Evolutionary conservation across 2,113 vertebrate species (phyloP).

Genomic region (Electrona antarctica): DNA sequence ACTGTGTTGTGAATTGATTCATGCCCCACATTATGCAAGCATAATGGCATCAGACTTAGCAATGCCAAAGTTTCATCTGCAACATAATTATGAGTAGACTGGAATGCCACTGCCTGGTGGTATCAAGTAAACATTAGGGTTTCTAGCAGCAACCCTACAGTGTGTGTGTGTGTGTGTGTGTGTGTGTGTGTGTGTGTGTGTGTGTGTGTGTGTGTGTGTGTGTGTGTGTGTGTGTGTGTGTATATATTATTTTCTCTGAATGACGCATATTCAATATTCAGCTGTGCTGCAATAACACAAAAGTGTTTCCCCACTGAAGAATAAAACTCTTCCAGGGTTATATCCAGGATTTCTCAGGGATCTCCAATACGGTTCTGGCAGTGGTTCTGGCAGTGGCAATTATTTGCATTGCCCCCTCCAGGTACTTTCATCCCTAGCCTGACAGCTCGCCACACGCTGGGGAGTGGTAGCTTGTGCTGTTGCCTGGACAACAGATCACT

Average conservation of each 20-base stretch:
- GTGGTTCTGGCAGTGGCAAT: conserved; percentile 17
- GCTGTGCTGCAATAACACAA: conserved; percentile 19
- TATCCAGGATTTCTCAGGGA: conserved; percentile 41
- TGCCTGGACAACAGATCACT: conserved; percentile 69
- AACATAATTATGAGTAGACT: conserved; percentile 8
- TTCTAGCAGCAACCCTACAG: too few relatives aligned
- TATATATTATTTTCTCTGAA: conserved; percentile 32
- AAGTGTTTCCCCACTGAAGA: conserved; percentile 35
- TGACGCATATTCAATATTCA: conserved; percentile 21
- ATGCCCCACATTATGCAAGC: neutral
- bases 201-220: neutral
- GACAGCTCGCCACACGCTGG: conserved; percentile 40
- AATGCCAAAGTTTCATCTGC: conserved; percentile 9
- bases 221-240: neutral
- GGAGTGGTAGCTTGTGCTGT: conserved; percentile 50
- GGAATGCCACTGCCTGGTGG: neutral
- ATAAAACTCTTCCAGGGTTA: conserved; percentile 44
- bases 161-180: neutral
- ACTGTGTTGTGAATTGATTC: neutral
- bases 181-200: neutral
- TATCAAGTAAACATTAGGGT: neutral
- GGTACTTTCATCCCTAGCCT: conserved; percentile 61
- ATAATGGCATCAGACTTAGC: neutral
- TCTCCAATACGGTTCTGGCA: conserved; percentile 30
- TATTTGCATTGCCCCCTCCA: conserved; percentile 60